A percentile compares a stretch with the other conserved stretches of the same genome.
phyloP scores from a whole-genome alignment of 2,797 vertebrate genomes.

The Tapera naevia region DNA sequence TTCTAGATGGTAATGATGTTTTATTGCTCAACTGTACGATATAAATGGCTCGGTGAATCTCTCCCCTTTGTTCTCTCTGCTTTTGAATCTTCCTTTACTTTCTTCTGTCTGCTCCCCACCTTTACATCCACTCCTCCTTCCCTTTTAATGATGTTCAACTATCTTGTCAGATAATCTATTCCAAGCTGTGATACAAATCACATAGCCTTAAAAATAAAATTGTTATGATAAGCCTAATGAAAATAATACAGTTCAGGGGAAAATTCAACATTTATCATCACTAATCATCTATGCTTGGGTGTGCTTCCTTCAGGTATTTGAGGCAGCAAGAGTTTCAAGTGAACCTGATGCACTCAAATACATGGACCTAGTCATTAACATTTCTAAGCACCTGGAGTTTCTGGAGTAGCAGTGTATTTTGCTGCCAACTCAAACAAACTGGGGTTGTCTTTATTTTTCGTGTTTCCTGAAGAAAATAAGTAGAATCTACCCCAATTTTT shows the following conservation, averaged over 20 bases:
- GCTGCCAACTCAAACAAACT: background rate
- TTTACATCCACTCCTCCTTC: background rate
- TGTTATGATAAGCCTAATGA: background rate
- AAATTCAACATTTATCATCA: background rate
- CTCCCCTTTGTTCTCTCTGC: slow-evolving; percentile 7
- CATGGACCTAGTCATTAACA: rapidly evolving
- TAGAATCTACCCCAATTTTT: background rate
- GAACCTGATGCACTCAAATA: background rate
- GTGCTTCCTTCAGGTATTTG: background rate
- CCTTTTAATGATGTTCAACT: background rate
- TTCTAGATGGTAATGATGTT: background rate
- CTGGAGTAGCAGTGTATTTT: background rate
- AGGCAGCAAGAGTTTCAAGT: background rate
- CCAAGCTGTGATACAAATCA: background rate
- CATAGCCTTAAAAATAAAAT: background rate
- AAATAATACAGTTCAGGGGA: background rate
- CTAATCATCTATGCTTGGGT: background rate
- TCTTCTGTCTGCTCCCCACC: background rate
- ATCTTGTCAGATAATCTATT: background rate
- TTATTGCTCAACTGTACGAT: background rate
- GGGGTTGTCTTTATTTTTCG: background rate
- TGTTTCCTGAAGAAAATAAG: background rate
- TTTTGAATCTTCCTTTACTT: background rate
- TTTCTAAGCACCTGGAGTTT: background rate
- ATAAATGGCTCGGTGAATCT: background rate